Base-by-base conservation (phyloP, 2,888 invertebrate species). In the Strigamia transsilvanica region DNA sequence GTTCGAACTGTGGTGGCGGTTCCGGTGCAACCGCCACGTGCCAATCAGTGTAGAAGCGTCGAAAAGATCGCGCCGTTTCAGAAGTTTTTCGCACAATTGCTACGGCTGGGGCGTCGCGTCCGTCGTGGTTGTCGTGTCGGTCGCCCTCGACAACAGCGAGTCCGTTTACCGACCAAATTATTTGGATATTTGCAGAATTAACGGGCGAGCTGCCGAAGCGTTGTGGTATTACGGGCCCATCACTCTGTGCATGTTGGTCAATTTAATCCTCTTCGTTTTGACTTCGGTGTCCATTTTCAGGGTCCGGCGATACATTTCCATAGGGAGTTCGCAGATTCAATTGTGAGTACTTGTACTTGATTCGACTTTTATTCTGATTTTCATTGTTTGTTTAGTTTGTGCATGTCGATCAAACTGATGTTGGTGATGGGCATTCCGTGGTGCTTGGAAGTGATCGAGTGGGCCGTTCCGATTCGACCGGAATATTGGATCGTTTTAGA, bases 1-100 rank as follows among this genome's bases (percentile, higher is more conserved):
- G 10, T 61, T 61, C 61, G 61, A 61, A 6, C 21, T 61, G 10
- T 61, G 61, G 61, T 61, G n/a, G n/a, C 61, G 61, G 12, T 61
- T 18, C 23, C n/a, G 61, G 61, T 2, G 18, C 10, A 61, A 61
- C 3, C 21, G 61, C 2, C 15, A 4, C 15, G n/a, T 46, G 61
- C 18, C 6, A 2, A 6, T 61, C 2, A 12, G 9, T 7, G n/a
- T 15, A n/a, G 18, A 61, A 0, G 21, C 21, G 2, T 7, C 61
- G 3, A 61, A 6, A 10, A 61, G 9, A 10, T 21, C 10, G 10
- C 3, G 1, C 0, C 12, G 10, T 12, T 23, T 21, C 18, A 9
- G 61, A 21, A 0, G 1, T n/a, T 61, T 61, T 2, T 7, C 18
- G 4, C 61, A 23, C 4, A 61, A 61, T 21, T 21, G 13, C 10